phyloP scores from a whole-genome alignment of 1,140 invertebrate genomes.

The Araneus ventricosus region DNA sequence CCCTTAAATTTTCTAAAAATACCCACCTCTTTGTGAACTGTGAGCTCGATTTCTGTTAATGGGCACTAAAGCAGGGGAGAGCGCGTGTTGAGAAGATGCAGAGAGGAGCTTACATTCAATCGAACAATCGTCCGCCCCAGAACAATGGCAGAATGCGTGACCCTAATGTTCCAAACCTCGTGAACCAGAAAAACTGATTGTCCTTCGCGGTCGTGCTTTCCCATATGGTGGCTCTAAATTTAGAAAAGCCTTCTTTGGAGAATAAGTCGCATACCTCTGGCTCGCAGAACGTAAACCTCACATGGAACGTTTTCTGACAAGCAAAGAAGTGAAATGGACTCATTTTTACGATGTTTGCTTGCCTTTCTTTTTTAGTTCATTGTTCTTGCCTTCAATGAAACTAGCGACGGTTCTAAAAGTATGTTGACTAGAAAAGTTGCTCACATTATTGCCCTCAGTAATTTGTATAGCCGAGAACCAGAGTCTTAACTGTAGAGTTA shows the following conservation, averaged over 20 bases:
- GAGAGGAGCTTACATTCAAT: not conserved
- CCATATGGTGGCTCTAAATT: not conserved
- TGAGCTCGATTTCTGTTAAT: not conserved
- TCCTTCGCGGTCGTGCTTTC: not conserved
- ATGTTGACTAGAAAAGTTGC: too few species aligned
- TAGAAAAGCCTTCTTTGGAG: not conserved
- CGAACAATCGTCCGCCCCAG: not conserved
- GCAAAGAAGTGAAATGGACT: too few species aligned
- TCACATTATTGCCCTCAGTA: too few species aligned
- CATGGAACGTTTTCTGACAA: too few species aligned
- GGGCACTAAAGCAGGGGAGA: not conserved
- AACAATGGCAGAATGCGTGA: constrained; percentile 25
- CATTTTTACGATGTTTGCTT: too few species aligned
- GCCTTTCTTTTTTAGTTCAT: too few species aligned
- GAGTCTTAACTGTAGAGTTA: too few species aligned
- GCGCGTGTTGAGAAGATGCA: not conserved
- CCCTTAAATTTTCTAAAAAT: too few species aligned
- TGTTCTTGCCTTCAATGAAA: too few species aligned
- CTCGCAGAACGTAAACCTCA: too few species aligned
- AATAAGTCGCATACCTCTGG: not conserved
- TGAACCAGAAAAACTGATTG: constrained; percentile 61
- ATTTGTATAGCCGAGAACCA: too few species aligned
- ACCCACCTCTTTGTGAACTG: not conserved
- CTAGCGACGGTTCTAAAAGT: too few species aligned
- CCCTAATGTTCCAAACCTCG: constrained; percentile 53